Conservation (phyloP, 2,113 vertebrate species). For the Struthidea cinerea region DNA sequence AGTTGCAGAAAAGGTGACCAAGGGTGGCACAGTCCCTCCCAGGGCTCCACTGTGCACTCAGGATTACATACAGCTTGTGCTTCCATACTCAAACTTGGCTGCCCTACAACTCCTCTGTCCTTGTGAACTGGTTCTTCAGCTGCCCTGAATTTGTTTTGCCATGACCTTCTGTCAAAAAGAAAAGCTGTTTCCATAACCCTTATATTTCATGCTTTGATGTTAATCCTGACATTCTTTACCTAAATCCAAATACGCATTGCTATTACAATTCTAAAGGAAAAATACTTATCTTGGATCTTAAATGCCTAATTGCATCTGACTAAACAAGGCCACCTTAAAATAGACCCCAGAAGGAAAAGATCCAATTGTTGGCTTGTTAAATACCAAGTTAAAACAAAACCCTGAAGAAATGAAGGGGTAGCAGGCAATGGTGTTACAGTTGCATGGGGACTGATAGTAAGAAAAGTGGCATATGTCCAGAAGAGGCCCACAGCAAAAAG, state of each 20-base stretch:
- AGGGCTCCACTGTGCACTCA: neutral
- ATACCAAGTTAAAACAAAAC: constrained; percentile 3
- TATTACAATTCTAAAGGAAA: neutral
- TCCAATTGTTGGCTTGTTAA: neutral
- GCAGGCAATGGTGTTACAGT: constrained; percentile 8
- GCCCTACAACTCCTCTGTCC: neutral
- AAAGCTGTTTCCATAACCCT: neutral
- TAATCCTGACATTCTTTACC: neutral
- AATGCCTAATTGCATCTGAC: constrained; percentile 1
- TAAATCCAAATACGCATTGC: neutral
- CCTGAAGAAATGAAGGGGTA: neutral
- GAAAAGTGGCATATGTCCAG: constrained; percentile 7
- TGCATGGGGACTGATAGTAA: constrained; percentile 14
- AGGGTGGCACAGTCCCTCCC: neutral
- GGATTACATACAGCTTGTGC: neutral
- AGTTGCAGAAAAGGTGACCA: neutral
- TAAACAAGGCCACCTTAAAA: constrained; percentile 28
- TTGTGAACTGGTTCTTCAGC: neutral
- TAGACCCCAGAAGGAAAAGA: neutral
- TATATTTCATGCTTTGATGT: neutral
- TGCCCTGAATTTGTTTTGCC: neutral
- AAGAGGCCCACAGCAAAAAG: neutral
- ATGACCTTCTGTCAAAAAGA: neutral
- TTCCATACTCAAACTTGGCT: neutral
- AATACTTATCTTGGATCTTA: constrained; percentile 4